Evolutionary conservation across 2,888 invertebrate species (phyloP).

Genomic region (Linnaemya tessellans): DNA sequence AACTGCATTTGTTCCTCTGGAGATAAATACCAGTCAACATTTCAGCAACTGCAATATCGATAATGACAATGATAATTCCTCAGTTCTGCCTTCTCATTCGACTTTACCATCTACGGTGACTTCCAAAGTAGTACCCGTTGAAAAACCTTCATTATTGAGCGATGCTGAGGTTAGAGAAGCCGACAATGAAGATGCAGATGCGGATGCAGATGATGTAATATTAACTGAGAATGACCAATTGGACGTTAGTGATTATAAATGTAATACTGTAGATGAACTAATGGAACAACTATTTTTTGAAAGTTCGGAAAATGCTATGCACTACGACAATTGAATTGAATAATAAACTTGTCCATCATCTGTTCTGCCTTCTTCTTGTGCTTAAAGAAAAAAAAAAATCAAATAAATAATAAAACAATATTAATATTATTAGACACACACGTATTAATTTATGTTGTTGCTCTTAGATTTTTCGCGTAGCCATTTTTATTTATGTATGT

Average conservation of each 20-base stretch:
- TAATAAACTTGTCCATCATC: constrained; percentile 57
- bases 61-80: constrained; percentile 48
- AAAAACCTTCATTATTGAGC: constrained; percentile 47
- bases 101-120: constrained; percentile 66
- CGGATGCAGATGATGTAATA: constrained; percentile 54
- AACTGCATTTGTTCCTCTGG: constrained; percentile 46
- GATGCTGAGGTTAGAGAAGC: constrained; percentile 34
- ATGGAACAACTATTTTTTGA: constrained; percentile 70
- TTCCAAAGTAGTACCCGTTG: constrained; percentile 63
- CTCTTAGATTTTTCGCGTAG: constrained; percentile 55
- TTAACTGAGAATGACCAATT: constrained; percentile 55
- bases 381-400: constrained; percentile 52
- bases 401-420: constrained; percentile 46
- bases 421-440: constrained; percentile 27
- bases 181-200: constrained; percentile 44
- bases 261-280: constrained; percentile 68
- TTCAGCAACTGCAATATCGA: constrained; percentile 53
- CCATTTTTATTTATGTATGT: constrained; percentile 49
- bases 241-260: constrained; percentile 67
- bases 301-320: constrained; percentile 62
- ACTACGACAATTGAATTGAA: constrained; percentile 60
- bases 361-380: constrained; percentile 66
- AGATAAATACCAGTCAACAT: constrained; percentile 63
- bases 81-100: constrained; percentile 67
- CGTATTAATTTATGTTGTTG: constrained; percentile 57